Evolutionary conservation across 2,888 invertebrate species (phyloP).

Genomic region (Conistra vaccinii): DNA sequence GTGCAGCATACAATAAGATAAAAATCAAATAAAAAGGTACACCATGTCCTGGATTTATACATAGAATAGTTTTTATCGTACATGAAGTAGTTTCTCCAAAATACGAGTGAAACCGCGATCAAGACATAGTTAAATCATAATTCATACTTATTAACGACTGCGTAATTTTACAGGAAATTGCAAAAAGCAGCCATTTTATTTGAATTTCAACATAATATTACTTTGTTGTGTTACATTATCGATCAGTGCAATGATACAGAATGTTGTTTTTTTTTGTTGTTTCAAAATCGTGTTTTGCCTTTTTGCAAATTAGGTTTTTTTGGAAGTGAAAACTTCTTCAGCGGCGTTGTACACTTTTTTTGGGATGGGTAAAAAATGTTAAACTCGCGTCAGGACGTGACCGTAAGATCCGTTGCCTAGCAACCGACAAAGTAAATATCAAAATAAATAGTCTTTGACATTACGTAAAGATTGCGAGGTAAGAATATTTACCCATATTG

Average conservation of each 20-base stretch:
- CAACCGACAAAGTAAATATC: too few species aligned
- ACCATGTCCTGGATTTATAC: background rate
- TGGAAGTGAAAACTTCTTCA: too few species aligned
- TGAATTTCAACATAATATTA: slow-evolving; percentile 30
- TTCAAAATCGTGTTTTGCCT: background rate
- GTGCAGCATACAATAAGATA: too few species aligned
- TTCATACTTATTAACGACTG: background rate
- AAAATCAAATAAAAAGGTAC: too few species aligned
- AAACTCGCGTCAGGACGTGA: too few species aligned
- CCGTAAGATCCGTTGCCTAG: too few species aligned
- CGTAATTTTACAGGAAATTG: slow-evolving; percentile 16
- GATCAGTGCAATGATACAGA: slow-evolving; percentile 8
- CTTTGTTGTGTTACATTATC: slow-evolving; percentile 7
- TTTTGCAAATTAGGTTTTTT: too few species aligned
- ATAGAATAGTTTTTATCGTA: background rate
- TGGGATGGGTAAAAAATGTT: too few species aligned
- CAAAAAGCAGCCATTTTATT: slow-evolving; percentile 1
- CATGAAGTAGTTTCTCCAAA: background rate
- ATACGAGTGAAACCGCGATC: background rate
- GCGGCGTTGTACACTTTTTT: too few species aligned
- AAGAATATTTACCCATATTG: too few species aligned
- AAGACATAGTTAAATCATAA: background rate
- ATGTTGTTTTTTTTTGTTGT: background rate
- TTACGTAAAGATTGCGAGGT: too few species aligned
- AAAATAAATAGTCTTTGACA: too few species aligned